Base-by-base conservation (phyloP, 2,888 invertebrate genomes). In the Adela reaumurella region DNA sequence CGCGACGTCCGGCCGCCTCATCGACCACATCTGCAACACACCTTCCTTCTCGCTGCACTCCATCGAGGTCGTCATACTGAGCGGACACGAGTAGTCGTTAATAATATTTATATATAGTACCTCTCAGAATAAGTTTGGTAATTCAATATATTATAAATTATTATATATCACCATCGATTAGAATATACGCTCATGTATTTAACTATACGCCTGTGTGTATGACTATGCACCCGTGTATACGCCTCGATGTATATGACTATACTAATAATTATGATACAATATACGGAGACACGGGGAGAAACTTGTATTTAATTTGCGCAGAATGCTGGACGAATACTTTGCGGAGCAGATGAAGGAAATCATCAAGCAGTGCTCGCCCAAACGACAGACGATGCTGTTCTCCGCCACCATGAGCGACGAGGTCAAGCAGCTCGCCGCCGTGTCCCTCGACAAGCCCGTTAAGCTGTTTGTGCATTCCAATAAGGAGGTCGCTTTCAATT, bases 351-450 rank as follows among this genome's bases (percentile, higher is more conserved):
- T 99, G 95, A 97, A 96, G 64, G 97, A 98, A 73, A 94, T 99
- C 59, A 92, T 99, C 46, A 87, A 88, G 17, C 90, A 95, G 59
- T 98, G 98, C 68, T 86, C 95, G 0, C 84, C 88, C 50, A 93
- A 90, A 16, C 83, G 97, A 10, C 98, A 99, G 73, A 98, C 97
- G 0, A 92, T 99, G 86, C 74, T 99, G 50, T 98, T 98, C 79
- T 98, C 98, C 0, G 99, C 99, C 29, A 99, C 99, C 14, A 98
- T 99, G 97, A 96, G 96, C n/a, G 97, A 97, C 49, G 88, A 93
- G 70, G 97, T 97, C 0, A 90, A 94, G 68, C 96, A 96, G 69
- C 76, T 99, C 49, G 97, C 95, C 0, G 87, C 94, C 0, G 92
- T 99, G 1, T 97, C 97, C 0, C 79, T 99, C 19, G 86, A 89